phyloP scores from a whole-genome alignment of 2,113 vertebrate species.

The Muscicapa adusta region DNA sequence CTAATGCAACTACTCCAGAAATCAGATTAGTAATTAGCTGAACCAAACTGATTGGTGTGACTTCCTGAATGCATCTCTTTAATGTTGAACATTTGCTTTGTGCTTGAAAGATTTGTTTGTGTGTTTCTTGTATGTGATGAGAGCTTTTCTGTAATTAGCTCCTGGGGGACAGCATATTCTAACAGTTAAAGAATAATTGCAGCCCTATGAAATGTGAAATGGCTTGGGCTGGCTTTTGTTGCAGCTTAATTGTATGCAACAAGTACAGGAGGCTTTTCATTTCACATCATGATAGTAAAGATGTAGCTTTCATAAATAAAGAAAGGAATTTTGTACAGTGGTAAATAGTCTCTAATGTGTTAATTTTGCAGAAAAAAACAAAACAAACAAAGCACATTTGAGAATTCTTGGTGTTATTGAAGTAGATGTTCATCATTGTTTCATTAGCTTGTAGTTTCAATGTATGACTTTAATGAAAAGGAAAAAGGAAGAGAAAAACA shows the following conservation, averaged over 20 bases:
- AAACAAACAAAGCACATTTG: conserved; percentile 68
- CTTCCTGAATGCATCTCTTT: conserved; percentile 89
- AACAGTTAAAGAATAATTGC: conserved; percentile 98
- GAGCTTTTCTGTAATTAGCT: conserved; percentile 98
- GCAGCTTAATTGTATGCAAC: conserved; percentile 95
- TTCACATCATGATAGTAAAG: conserved; percentile 85
- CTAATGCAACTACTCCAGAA: conserved; percentile 86
- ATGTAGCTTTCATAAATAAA: conserved; percentile 88
- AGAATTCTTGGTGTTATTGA: conserved; percentile 53
- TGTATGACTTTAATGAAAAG: conserved; percentile 42
- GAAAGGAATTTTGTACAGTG: conserved; percentile 83
- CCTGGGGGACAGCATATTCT: conserved; percentile 94
- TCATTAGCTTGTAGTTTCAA: conserved; percentile 58
- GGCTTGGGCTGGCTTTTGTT: conserved; percentile 87
- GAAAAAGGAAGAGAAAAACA: conserved; percentile 32
- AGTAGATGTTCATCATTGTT: conserved; percentile 60
- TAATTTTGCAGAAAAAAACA: conserved; percentile 75
- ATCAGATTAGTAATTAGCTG: conserved; percentile 98
- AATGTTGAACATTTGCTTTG: conserved; percentile 98
- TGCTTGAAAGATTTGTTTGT: conserved; percentile 99
- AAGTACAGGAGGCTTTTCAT: conserved; percentile 91
- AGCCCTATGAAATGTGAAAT: conserved; percentile 94
- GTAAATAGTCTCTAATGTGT: conserved; percentile 89
- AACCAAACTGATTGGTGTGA: conserved; percentile 92
- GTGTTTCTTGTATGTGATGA: conserved; percentile 95